Conservation (phyloP, 2,113 vertebrate species). For the Hippocampus guttulatus region DNA sequence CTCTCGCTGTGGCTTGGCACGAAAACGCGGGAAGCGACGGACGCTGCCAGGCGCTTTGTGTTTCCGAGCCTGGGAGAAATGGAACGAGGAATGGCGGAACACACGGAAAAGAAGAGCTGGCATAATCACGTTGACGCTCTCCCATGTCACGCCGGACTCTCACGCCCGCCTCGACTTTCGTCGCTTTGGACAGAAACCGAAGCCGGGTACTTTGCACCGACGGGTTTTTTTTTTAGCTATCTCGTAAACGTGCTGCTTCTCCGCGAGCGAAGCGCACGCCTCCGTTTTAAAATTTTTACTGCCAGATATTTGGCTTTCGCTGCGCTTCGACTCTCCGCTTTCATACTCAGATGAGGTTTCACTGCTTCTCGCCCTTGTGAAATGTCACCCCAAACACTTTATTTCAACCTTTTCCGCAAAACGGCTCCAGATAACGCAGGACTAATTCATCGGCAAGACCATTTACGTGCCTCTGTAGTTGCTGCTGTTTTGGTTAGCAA, state of each 20-base stretch:
- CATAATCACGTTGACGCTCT: conserved; percentile 53
- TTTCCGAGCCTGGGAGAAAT: conserved; percentile 47
- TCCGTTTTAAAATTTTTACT: conserved; percentile 31
- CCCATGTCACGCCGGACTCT: conserved; percentile 40
- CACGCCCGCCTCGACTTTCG: conserved; percentile 16
- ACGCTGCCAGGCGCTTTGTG: conserved; percentile 60
- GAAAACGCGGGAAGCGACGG: conserved; percentile 22
- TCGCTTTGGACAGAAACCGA: conserved; percentile 29
- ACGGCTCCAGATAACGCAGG: neutral
- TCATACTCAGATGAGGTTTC: conserved; percentile 32
- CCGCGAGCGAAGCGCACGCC: conserved; percentile 13
- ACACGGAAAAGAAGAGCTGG: conserved; percentile 33
- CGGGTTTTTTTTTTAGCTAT: conserved; percentile 10
- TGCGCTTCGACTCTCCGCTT: conserved; percentile 32
- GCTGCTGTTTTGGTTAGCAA: conserved; percentile 43
- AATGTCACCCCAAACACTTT: neutral
- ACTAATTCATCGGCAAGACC: conserved; percentile 11
- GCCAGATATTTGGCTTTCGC: conserved; percentile 45
- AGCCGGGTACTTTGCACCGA: conserved; percentile 12
- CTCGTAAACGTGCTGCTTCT: conserved; percentile 25
- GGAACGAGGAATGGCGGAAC: conserved; percentile 20
- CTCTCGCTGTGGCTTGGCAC: conserved; percentile 51
- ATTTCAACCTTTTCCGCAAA: neutral
- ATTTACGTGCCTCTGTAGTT: conserved; percentile 26
- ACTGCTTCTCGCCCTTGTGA: conserved; percentile 15